phyloP scores from a whole-genome alignment of 2,113 vertebrate genomes.

The Orientallactaga bullata region DNA sequence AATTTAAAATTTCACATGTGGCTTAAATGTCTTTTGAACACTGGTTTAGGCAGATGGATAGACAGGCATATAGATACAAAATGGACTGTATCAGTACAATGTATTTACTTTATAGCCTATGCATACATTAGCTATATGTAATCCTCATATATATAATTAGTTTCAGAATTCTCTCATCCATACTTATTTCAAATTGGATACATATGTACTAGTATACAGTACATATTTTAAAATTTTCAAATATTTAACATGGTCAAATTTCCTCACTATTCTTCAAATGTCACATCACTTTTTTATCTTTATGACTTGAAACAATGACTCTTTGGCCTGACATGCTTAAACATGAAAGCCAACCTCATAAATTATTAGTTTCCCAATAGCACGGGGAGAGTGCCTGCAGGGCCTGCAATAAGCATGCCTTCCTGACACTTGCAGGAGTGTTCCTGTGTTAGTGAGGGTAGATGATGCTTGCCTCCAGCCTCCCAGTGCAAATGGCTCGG shows the following conservation, averaged over 20 bases:
- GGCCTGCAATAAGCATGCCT: rapidly evolving
- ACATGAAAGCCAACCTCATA: not conserved
- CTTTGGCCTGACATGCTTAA: not conserved
- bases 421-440: rapidly evolving
- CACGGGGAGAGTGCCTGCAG: too few relatives aligned
- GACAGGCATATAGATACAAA: not conserved
- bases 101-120: not conserved
- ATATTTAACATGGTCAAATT: not conserved
- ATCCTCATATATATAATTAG: not conserved
- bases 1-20: not conserved
- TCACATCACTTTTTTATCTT: not conserved
- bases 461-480: rapidly evolving
- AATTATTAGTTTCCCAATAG: not conserved
- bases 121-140: not conserved
- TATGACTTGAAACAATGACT: not conserved
- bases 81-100: not conserved
- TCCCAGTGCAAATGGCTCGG: not conserved
- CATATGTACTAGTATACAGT: not conserved
- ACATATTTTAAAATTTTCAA: not conserved
- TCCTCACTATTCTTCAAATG: not conserved
- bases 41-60: not conserved
- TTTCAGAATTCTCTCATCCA: slow-evolving; percentile 8
- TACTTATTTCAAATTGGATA: not conserved
- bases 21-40: not conserved
- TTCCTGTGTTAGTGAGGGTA: rapidly evolving